These are phyloP conservation scores for Himantopus leucocephalus DNA, from an alignment of 2,113 vertebrate genomes.

Conservation along the genomic window DNA sequence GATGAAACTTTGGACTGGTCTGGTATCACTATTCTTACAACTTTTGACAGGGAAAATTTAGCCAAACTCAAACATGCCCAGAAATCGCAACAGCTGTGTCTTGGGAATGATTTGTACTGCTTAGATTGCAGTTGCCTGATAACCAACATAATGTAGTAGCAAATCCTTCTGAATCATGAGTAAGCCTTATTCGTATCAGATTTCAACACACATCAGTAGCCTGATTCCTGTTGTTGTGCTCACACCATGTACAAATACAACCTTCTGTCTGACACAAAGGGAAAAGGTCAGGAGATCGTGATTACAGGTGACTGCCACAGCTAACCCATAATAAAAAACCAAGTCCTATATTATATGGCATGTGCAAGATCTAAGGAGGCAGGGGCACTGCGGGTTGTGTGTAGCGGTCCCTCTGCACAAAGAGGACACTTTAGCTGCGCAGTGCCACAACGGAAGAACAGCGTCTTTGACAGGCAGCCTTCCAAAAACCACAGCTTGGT, in stretches of 20 bases:
- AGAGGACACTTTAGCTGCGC: not conserved
- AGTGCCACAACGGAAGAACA: not conserved
- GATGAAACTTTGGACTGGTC: not conserved
- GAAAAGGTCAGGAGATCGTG: not conserved
- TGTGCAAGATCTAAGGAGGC: not conserved
- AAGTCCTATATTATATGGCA: not conserved
- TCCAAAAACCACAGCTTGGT: not conserved
- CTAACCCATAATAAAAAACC: not conserved
- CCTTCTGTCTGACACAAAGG: not conserved
- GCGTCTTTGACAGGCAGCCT: not conserved
- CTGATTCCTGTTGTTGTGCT: not conserved
- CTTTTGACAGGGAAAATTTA: not conserved
- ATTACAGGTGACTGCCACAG: not conserved
- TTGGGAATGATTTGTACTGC: not conserved
- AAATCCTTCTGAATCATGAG: not conserved
- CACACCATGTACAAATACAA: not conserved
- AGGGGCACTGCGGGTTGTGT: not conserved
- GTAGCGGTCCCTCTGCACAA: not conserved
- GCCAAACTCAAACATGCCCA: not conserved
- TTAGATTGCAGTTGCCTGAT: not conserved
- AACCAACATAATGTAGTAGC: not conserved
- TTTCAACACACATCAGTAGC: not conserved
- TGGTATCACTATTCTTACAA: not conserved
- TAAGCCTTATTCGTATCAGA: not conserved
- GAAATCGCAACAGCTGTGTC: not conserved